Conservation (phyloP, 2,113 vertebrate genomes). For the Donacobius atricapilla region DNA sequence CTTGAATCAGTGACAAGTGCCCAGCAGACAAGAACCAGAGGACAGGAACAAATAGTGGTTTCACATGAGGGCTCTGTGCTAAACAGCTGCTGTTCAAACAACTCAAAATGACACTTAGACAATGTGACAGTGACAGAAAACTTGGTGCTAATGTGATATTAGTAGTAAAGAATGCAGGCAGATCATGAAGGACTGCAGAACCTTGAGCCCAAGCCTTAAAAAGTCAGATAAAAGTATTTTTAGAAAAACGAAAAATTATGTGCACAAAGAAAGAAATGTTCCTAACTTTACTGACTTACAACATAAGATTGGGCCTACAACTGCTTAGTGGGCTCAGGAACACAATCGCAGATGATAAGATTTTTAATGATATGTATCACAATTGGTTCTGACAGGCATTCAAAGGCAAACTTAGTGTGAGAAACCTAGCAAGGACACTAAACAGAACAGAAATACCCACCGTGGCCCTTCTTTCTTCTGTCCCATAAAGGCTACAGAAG, state of each 20-base stretch:
- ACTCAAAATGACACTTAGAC: not conserved
- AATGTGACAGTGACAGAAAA: not conserved
- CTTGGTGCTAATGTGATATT: not conserved
- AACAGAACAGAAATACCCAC: not conserved
- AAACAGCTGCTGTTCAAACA: not conserved
- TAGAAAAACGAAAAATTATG: not conserved
- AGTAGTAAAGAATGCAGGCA: not conserved
- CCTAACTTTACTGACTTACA: not conserved
- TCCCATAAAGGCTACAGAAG: not conserved
- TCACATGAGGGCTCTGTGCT: not conserved
- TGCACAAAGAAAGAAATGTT: not conserved
- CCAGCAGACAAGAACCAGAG: constrained; percentile 12
- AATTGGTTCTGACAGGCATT: not conserved
- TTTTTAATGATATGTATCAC: not conserved
- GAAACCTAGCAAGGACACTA: not conserved
- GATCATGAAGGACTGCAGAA: not conserved
- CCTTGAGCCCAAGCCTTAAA: not conserved
- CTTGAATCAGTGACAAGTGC: not conserved
- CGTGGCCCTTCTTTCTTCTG: not conserved
- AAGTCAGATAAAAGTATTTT: not conserved
- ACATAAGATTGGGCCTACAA: not conserved
- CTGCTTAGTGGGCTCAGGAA: not conserved
- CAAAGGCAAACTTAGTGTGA: not conserved
- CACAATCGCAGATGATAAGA: not conserved
- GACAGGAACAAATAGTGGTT: not conserved